Evolutionary conservation across 2,113 vertebrate genomes (phyloP), one percentile per base, ranked within the genome.

Genomic region (Sceloporus tristichus): DNA sequence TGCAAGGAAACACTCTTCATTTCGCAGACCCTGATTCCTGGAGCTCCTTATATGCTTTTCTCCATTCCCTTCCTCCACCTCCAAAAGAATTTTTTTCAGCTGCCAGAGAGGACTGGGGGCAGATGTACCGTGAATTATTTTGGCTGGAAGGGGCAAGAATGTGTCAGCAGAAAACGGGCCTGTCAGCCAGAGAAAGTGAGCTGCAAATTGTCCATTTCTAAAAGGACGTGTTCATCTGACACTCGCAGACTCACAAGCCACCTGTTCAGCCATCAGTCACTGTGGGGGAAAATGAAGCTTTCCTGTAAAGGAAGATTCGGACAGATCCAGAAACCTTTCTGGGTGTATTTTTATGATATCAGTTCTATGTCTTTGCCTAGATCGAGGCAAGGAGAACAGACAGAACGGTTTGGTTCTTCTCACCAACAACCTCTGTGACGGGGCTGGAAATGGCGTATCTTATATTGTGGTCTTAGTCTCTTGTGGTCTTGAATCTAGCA

Each of bases 261-360:
- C 98, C 98, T 98, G 98, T 98, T 97, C 93, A 80, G 93, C 96
- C 96, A 98, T 98, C 98, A 96, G 97, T 98, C 97, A 98, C 96
- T 88, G 94, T 91, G 94, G 92, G 29, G 96, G 94, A 96, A 96
- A 97, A 97, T 97, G 96, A 97, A 97, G 96, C 97, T 97, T 97
- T 97, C 96, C 96, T 95, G 94, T 71, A 96, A 94, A 96, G 92
- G 93, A 93, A 94, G 96, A 97, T 98, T 97, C 93, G 96, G 94
- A 96, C 94, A 92, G 95, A 96, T 97, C 86, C 75, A 54, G 82
- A 90, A 93, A 93, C 91, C 34, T 4, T 71, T 88, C 80, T 59
- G 73, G 68, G 18, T 25, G 11, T 7, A 38, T 85, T 11, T 34
- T 27, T 34, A 48, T 29, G 19, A 68, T 56, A 9, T 27, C 25